These are phyloP conservation scores for Chaenocephalus aceratus DNA, from an alignment of 2,113 vertebrate genomes.

Conservation along the genomic window DNA sequence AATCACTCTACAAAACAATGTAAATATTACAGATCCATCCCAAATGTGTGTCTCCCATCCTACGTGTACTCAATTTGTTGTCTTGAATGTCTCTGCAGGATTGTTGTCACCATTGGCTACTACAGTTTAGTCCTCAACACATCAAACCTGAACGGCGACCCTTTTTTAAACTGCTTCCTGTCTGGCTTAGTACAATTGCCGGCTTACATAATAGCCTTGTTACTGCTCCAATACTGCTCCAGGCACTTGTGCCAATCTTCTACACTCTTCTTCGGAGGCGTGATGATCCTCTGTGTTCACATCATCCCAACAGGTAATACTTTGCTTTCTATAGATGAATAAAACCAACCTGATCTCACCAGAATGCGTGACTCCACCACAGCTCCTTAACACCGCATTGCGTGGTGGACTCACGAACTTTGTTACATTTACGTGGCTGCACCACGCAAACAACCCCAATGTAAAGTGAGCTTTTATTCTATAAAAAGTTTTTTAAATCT, in stretches of 20 bases:
- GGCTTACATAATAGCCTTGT: conserved; percentile 87
- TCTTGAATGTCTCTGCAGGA: conserved; percentile 77
- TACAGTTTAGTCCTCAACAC: conserved; percentile 91
- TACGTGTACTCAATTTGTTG: neutral
- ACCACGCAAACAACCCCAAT: too few relatives aligned
- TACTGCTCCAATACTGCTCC: conserved; percentile 84
- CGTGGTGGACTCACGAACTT: too few relatives aligned
- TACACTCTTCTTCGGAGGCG: conserved; percentile 87
- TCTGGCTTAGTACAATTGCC: conserved; percentile 88
- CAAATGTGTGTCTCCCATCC: neutral
- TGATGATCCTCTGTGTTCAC: conserved; percentile 88
- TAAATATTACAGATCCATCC: too few relatives aligned
- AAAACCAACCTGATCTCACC: too few relatives aligned
- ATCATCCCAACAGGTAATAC: conserved; percentile 88
- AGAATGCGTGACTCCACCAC: too few relatives aligned
- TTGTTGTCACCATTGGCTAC: conserved; percentile 89
- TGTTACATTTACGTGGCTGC: too few relatives aligned
- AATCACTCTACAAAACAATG: too few relatives aligned
- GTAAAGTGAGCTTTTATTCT: too few relatives aligned
- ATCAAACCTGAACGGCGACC: conserved; percentile 88
- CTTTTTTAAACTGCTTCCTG: conserved; percentile 90
- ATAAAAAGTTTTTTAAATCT: too few relatives aligned
- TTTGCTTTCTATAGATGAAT: neutral
- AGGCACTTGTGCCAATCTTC: conserved; percentile 88
- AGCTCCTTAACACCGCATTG: too few relatives aligned